phyloP scores from a whole-genome alignment of 2,888 invertebrate genomes.

The Minunthozetes semirufus region DNA sequence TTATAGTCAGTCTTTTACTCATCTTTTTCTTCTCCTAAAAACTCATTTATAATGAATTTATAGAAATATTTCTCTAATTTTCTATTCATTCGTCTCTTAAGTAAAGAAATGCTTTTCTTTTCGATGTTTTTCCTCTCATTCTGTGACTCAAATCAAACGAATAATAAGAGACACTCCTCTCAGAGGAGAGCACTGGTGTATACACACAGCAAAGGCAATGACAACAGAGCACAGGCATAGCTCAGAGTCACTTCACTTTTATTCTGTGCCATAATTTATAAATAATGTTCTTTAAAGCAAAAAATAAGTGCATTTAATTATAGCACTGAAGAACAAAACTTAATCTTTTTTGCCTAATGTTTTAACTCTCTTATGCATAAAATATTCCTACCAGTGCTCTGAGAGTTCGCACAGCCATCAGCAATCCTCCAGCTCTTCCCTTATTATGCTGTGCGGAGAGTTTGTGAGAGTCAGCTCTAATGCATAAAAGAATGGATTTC shows the following conservation, averaged over 20 bases:
- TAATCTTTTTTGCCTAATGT: constrained; percentile 18
- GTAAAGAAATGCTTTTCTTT: neutral
- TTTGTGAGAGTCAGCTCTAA: neutral
- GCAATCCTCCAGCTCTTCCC: too few species aligned
- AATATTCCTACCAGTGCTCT: neutral
- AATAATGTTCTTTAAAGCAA: constrained; percentile 27
- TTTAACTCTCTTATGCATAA: neutral
- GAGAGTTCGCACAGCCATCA: neutral
- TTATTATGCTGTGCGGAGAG: too few species aligned
- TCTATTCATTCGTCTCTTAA: too few species aligned
- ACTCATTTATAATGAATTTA: too few species aligned
- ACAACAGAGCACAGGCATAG: too few species aligned
- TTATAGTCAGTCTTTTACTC: too few species aligned
- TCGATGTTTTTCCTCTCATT: neutral
- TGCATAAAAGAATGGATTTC: neutral
- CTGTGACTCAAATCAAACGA: neutral
- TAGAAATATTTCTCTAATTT: too few species aligned
- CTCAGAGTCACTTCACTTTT: too few species aligned
- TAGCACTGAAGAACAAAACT: constrained; percentile 2
- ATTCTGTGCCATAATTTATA: constrained; percentile 18
- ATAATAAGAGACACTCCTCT: constrained; percentile 1
- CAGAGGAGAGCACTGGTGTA: too few species aligned
- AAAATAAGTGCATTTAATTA: constrained; percentile 21
- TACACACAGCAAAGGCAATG: too few species aligned
- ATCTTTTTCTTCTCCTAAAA: too few species aligned